Evolutionary conservation across 1,140 invertebrate genomes (phyloP), one percentile per base, ranked within the genome.

Genomic region (Heliconius congener): DNA sequence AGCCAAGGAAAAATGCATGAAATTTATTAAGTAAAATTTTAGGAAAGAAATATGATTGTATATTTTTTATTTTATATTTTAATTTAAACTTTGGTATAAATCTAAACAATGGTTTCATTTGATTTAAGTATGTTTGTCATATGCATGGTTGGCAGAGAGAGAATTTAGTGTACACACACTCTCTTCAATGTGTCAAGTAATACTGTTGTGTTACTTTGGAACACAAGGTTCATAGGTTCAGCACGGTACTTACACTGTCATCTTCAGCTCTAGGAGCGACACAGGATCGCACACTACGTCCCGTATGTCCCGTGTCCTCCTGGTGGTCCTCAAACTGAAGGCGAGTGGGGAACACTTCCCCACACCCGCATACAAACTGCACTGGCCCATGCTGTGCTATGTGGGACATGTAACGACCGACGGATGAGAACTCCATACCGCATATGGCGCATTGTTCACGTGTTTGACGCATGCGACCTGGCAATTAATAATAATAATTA

Each of bases 271-370:
- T 85, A 52, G 50, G 18, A 19, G 19, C 0, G 27, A 9, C 8
- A 30, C 60, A 30, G 60, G 60, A 13, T n/a, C 27, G 27, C 8
- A 93, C 83, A 74, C 88, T 88, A 82, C 94, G 93, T 4, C 95
- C 95, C 27, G 52, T 86, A 83, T 96, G 96, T 8, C 87, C 89
- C 27, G 86, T 88, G 37, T 90, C 91, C 73, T 95, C 88, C 85
- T 96, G 96, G 88, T 96, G 96, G 3, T 94, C 75, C 52, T 82
- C 83, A 72, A 96, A 94, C 76, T 89, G 88, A 2, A 95, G 88
- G 73, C 95, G 93, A 23, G 88, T 95, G 30, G 90, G 82, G 88
- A 95, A 95, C 71, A 89, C 81, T 70, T 90, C 88, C 23, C 88
- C 86, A 86, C 96, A 96, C 55, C 70, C 80, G 89, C 96, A 96